Conservation (phyloP, 2,797 vertebrate genomes). For the Hafferia zeledoni region DNA sequence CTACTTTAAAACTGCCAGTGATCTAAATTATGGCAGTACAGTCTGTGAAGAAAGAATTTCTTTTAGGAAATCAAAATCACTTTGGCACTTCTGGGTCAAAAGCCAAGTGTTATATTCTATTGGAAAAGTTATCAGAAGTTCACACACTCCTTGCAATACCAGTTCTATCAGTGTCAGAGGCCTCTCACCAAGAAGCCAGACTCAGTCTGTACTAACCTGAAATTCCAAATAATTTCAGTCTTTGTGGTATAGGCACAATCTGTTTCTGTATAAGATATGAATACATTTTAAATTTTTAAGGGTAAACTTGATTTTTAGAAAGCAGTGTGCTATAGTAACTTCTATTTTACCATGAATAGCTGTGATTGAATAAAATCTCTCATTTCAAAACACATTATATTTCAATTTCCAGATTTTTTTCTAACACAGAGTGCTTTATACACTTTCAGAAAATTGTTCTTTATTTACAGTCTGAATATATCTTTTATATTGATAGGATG, state of each 20-base stretch:
- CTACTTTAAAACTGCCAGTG: background rate
- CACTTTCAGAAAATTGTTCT: background rate
- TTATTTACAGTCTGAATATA: background rate
- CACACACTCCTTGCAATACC: background rate
- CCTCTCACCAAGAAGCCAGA: background rate
- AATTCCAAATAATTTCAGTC: background rate
- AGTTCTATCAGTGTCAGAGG: background rate
- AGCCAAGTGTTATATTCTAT: background rate
- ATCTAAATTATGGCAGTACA: background rate
- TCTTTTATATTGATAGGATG: background rate
- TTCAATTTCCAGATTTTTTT: background rate
- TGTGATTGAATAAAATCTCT: background rate
- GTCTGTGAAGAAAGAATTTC: background rate
- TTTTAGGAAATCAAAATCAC: constrained; percentile 16
- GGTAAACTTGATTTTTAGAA: background rate
- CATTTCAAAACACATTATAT: background rate
- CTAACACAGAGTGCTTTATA: background rate
- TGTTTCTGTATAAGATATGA: background rate
- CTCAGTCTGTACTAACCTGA: background rate
- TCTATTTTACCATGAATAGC: background rate
- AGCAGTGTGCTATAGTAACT: background rate
- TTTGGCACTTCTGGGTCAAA: constrained; percentile 37
- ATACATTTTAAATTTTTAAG: background rate
- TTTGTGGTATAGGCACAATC: background rate
- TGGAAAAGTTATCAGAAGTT: background rate